Base-by-base conservation (phyloP, 2,888 invertebrate species). In the Bombylius discolor region DNA sequence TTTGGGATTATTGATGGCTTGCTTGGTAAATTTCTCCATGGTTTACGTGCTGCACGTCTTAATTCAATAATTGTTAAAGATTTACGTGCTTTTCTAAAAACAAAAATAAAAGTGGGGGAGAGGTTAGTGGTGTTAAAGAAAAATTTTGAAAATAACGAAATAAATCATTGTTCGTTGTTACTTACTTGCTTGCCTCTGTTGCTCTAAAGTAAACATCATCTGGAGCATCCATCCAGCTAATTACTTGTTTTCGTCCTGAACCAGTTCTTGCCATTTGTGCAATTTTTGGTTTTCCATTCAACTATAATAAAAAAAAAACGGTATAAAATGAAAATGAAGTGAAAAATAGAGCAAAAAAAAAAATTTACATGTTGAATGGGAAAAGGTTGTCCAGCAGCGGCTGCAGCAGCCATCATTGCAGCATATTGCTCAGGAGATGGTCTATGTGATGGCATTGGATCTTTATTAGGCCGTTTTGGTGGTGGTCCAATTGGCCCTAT, bases 151-250 rank as follows among this genome's bases (percentile, higher is more conserved):
- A 13, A 33, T 49, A 47, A 46, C 23, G 4, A 42, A 45, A 34
- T 14, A 9, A 12, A 23, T 44, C n/a, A n/a, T n/a, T n/a, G n/a
- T n/a, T 23, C 12, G 31, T 3, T 49, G 5, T 36, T 51, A 46
- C 85, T 80, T 77, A 94, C 95, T 89, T 95, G 76, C 89, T 89
- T 65, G 83, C 81, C 66, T 90, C 89, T 50, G 90, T 92, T 66
- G 93, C 93, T 72, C 89, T 83, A 78, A 94, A 96, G 78, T 92
- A 96, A 62, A 96, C 88, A 78, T 97, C 96, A 72, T 97, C 96
- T 32, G 95, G 95, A 57, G 95, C 95, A 76, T 97, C 96, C 87
- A 94, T 93, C 94, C 94, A 95, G 70, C 93, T 94, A 72, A 95
- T 92, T 66, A 94, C 91, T 77, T 92, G 93, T 69, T 94, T 92